Conservation (phyloP, 1,140 invertebrate genomes). For the Neuroterus valhalla region DNA sequence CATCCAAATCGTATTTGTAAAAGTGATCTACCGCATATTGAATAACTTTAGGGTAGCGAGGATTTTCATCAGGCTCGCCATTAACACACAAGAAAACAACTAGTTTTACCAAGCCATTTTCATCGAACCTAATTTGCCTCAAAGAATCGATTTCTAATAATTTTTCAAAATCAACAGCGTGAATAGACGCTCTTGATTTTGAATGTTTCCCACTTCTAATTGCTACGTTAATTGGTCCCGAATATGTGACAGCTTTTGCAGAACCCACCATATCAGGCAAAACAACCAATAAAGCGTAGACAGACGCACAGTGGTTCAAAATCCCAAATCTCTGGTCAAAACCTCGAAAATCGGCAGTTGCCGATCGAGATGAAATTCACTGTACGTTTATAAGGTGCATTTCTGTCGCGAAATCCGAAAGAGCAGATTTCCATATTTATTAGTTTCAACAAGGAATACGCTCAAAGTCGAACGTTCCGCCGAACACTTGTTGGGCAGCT, state of each 20-base stretch:
- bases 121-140: constrained; percentile 50
- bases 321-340: too few relatives aligned
- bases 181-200: constrained; percentile 47
- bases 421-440: too few relatives aligned
- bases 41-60: constrained; percentile 66
- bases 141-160: constrained; percentile 13
- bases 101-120: constrained; percentile 39
- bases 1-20: constrained; percentile 54
- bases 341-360: too few relatives aligned
- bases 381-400: too few relatives aligned
- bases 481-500: too few relatives aligned
- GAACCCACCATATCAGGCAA: constrained; percentile 46
- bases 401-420: too few relatives aligned
- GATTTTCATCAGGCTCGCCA: too few relatives aligned
- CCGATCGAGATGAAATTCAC: too few relatives aligned
- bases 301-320: too few relatives aligned
- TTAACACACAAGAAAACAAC: constrained; percentile 33
- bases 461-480: too few relatives aligned
- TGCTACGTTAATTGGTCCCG: constrained; percentile 69
- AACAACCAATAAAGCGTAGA: too few relatives aligned
- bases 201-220: constrained; percentile 64
- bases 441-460: too few relatives aligned
- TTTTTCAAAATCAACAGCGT: constrained; percentile 18
- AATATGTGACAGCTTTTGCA: constrained; percentile 59
- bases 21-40: constrained; percentile 59